These are phyloP conservation scores for Zaprionus davidi DNA, from an alignment of 1,140 invertebrate genomes.

Conservation along the genomic window DNA sequence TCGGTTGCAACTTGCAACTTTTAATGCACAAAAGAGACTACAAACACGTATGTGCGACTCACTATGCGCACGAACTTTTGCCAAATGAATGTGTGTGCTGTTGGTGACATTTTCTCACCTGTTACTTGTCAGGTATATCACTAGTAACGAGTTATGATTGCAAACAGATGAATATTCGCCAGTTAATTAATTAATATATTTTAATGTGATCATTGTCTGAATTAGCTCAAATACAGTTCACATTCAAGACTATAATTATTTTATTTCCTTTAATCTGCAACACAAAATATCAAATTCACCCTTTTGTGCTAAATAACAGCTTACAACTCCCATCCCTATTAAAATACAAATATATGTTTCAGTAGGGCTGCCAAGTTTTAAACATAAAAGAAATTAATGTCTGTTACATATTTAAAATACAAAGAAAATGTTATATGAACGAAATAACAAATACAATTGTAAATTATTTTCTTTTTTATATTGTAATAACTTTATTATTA, in stretches of 20 bases:
- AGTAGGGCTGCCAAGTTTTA: neutral
- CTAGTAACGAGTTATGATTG: neutral
- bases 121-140: neutral
- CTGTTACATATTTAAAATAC: neutral
- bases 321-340: neutral
- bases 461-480: neutral
- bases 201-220: neutral
- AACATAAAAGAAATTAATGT: neutral
- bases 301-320: neutral
- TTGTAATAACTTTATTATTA: neutral
- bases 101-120: neutral
- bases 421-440: neutral
- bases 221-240: too few relatives aligned
- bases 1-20: constrained; percentile 3
- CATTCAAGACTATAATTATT: too few relatives aligned
- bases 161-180: neutral
- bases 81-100: neutral
- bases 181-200: neutral
- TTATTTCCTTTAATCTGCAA: neutral
- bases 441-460: too few relatives aligned
- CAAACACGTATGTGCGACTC: constrained; percentile 4
- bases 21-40: neutral
- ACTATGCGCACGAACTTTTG: constrained; percentile 20
- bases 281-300: neutral
- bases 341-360: neutral